Evolutionary conservation across 2,113 vertebrate species (phyloP).

Genomic region (Loxodonta africana): DNA sequence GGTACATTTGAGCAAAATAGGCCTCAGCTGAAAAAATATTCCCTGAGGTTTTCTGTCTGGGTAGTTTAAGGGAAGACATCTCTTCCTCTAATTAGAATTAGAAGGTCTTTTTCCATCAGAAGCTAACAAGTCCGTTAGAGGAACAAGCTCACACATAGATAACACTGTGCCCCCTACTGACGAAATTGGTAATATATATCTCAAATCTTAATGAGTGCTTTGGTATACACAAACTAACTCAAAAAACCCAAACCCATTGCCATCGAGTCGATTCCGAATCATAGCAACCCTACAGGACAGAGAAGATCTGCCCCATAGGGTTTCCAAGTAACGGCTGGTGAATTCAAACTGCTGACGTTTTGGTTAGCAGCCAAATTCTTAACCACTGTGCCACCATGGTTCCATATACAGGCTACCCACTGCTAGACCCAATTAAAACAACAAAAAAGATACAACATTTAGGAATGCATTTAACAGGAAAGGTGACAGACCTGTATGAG

Average conservation of each 20-base stretch:
- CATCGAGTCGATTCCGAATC: neutral
- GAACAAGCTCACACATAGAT: neutral
- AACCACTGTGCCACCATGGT: neutral
- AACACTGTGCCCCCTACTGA: neutral
- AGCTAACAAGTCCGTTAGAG: neutral
- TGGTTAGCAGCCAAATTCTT: neutral
- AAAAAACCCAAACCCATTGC: neutral
- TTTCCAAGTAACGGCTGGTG: neutral
- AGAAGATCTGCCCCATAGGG: neutral
- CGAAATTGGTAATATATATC: neutral
- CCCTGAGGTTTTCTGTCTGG: slow-evolving; percentile 9
- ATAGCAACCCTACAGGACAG: neutral
- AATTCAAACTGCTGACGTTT: neutral
- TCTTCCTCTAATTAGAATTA: neutral
- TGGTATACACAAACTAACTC: neutral
- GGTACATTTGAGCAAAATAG: slow-evolving; percentile 39
- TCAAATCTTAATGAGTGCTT: neutral
- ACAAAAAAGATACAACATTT: neutral
- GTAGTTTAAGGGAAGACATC: neutral
- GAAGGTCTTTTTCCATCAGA: neutral
- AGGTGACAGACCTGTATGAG: neutral
- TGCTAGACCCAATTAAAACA: neutral
- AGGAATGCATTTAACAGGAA: neutral
- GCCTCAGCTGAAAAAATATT: slow-evolving; percentile 31
- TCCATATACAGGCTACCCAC: neutral